These are phyloP conservation scores for Echinometra lucunter DNA, from an alignment of 53 echinoderm and acorn worm species.

Conservation along the genomic window DNA sequence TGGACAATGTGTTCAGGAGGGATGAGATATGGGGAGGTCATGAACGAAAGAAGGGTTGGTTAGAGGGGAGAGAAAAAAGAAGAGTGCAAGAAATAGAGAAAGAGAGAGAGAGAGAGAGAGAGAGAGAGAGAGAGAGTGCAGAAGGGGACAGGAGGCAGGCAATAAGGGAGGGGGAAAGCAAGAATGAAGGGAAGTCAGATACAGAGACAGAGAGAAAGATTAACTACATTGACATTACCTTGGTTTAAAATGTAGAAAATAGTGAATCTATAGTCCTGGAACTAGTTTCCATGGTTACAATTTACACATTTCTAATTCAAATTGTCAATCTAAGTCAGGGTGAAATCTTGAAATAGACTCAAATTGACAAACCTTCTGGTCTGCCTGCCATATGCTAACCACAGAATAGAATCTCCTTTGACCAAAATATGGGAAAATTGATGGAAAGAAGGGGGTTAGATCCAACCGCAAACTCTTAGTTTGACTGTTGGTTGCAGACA, in stretches of 20 bases:
- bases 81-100: neutral
- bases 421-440: conserved; percentile 37
- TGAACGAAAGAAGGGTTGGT: neutral
- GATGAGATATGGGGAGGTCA: neutral
- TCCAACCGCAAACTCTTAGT: neutral
- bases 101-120: neutral
- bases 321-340: neutral
- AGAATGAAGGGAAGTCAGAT: neutral
- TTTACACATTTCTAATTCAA: too few relatives aligned
- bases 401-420: conserved; percentile 2
- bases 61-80: neutral
- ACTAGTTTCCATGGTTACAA: neutral
- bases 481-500: neutral
- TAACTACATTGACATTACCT: neutral
- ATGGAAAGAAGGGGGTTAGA: neutral
- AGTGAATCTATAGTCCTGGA: neutral
- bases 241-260: neutral
- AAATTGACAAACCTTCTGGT: conserved; percentile 52
- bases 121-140: neutral
- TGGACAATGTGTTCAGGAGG: neutral
- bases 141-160: too few relatives aligned
- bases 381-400: conserved; percentile 60
- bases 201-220: neutral
- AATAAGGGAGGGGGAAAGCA: neutral
- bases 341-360: conserved; percentile 31